phyloP scores from a whole-genome alignment of 2,113 vertebrate genomes.

The Artemisiospiza belli region DNA sequence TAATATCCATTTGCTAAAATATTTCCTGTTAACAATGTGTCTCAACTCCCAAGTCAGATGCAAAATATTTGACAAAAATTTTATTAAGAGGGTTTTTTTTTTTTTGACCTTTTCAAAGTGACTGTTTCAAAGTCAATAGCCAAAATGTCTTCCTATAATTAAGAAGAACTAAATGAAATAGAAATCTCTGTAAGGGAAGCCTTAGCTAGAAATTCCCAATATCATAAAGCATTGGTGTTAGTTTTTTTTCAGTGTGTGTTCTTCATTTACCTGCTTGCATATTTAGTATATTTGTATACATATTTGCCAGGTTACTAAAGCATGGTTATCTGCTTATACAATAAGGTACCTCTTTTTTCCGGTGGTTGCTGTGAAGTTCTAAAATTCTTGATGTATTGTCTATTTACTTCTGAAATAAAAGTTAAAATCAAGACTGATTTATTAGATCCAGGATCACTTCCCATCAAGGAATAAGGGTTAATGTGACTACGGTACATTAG shows the following conservation, averaged over 20 bases:
- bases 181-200: neutral
- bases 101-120: neutral
- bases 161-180: neutral
- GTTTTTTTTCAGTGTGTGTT: accelerated
- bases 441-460: neutral
- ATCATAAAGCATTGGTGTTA: neutral
- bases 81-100: neutral
- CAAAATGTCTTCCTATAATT: neutral
- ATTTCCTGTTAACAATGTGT: neutral
- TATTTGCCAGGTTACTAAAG: neutral
- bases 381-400: neutral
- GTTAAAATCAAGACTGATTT: neutral
- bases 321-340: neutral
- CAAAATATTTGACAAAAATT: neutral
- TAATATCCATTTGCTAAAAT: neutral
- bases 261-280: neutral
- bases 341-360: neutral
- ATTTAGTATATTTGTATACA: neutral
- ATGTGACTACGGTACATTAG: neutral
- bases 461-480: neutral
- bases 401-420: neutral
- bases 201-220: neutral
- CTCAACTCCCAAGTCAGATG: neutral
- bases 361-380: neutral
- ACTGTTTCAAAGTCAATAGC: neutral